Evolutionary conservation across 2,888 invertebrate species (phyloP), one percentile per base, ranked within the genome.

Genomic region (Emmelina monodactyla): DNA sequence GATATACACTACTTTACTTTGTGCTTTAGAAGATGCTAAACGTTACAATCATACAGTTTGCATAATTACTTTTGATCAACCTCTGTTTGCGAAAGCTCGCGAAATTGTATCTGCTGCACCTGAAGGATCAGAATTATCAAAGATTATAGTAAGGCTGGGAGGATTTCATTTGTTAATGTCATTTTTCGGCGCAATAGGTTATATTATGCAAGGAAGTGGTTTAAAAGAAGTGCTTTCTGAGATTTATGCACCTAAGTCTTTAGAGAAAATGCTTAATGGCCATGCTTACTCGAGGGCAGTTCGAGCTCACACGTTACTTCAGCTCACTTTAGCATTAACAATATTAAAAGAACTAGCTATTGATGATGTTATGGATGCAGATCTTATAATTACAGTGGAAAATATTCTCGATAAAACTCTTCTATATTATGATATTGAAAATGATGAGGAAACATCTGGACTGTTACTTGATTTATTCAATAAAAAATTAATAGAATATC

Each of bases 151-250:
- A n/a, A n/a, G n/a, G n/a, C 46, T 63, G 14, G 59, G 58, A 45
- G 62, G 61, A 39, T 62, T 62, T 48, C 58, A 63, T 50, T 37
- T 60, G 46, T 32, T 51, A 16, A 53, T 51, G 50, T 49, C 45
- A 1, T 65, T 52, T 34, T 62, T 30, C 55, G 57, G 34, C 22
- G 44, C 29, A 9, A 49, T 64, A 30, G 62, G 62, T 14, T 40
- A 46, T 33, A 44, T 62, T 16, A 66, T 66, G 62, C 41, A 41
- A 11, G 62, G 61, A 47, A 61, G 41, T 45, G 52, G 50, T 7
- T 32, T 53, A 3, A 44, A 44, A 22, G 52, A 51, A 38, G 37
- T 35, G n/a, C 31, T 46, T 2, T 31, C 22, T 14, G 28, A 16
- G 25, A 45, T 50, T 10, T 52, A 47, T 44, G 54, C 57, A 33